phyloP scores from a whole-genome alignment of 2,113 vertebrate genomes.

The Scartelaos histophorus region DNA sequence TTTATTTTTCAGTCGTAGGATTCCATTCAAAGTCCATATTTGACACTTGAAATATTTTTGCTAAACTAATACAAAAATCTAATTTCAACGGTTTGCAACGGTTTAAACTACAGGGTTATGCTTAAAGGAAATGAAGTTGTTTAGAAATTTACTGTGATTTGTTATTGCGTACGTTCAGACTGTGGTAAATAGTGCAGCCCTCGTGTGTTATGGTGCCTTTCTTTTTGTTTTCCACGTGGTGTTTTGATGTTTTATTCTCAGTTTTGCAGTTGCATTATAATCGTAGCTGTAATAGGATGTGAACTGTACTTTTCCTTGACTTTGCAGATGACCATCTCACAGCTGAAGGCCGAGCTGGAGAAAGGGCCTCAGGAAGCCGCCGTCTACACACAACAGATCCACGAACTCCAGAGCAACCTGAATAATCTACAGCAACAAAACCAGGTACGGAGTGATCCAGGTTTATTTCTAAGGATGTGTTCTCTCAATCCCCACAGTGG shows the following conservation, averaged over 20 bases:
- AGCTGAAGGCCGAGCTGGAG: conserved; percentile 89
- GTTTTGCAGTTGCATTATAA: conserved; percentile 5
- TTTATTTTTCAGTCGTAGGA: no score
- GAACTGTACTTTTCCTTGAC: conserved; percentile 6
- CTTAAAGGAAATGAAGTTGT: not conserved
- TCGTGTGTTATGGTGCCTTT: not conserved
- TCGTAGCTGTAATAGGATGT: not conserved
- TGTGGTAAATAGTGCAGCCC: not conserved
- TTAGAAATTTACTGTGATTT: not conserved
- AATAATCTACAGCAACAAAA: conserved; percentile 87
- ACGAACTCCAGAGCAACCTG: conserved; percentile 84
- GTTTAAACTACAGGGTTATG: no score
- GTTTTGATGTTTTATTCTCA: not conserved
- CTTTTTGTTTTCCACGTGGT: not conserved
- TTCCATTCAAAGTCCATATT: no score
- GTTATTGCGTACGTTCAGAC: no score
- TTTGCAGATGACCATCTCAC: conserved; percentile 83
- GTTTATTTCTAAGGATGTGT: not conserved
- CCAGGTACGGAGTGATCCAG: conserved; percentile 75
- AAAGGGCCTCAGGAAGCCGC: conserved; percentile 95
- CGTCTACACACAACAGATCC: conserved; percentile 90
- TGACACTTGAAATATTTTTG: no score
- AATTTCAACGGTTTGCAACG: not conserved
- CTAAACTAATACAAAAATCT: no score
- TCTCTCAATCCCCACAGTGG: no score